A percentile compares a stretch with the other conserved stretches of the same genome.
Conservation (phyloP, 2,888 invertebrate species). For the Drosophila pullipes region DNA sequence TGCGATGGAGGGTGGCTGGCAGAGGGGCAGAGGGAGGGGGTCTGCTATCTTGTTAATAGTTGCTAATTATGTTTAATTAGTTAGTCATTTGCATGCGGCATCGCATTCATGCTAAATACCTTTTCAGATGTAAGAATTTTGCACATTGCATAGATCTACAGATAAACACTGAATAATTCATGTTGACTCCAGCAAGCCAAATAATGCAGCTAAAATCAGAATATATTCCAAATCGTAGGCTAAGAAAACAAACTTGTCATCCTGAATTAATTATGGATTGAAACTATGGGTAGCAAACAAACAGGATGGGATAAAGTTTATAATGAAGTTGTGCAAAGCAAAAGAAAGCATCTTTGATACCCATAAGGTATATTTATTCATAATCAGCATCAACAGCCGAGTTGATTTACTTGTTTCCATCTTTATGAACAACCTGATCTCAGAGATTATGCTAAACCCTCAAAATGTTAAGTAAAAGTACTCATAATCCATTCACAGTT, state of each 20-base stretch:
- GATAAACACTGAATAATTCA: background rate
- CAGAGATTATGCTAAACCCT: background rate
- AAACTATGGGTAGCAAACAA: background rate
- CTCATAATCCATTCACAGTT: background rate
- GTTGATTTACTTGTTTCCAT: background rate
- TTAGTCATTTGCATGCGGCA: constrained; percentile 67
- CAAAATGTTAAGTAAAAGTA: background rate
- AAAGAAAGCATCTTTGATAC: background rate
- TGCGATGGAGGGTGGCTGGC: constrained; percentile 3
- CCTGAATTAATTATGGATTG: background rate
- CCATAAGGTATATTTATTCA: background rate
- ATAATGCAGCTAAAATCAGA: background rate
- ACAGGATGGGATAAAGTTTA: background rate
- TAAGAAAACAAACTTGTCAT: background rate
- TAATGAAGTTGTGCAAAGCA: background rate
- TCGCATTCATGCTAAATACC: constrained; percentile 12
- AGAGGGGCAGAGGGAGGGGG: background rate
- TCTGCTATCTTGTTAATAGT: constrained; percentile 60
- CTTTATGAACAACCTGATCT: too few species aligned
- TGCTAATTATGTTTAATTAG: constrained; percentile 82
- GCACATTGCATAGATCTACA: background rate
- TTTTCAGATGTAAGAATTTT: background rate
- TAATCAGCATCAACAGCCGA: background rate
- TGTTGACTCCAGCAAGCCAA: background rate
- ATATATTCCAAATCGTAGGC: background rate